Base-by-base conservation (phyloP, 2,797 vertebrate species). In the Anniella stebbinsi region DNA sequence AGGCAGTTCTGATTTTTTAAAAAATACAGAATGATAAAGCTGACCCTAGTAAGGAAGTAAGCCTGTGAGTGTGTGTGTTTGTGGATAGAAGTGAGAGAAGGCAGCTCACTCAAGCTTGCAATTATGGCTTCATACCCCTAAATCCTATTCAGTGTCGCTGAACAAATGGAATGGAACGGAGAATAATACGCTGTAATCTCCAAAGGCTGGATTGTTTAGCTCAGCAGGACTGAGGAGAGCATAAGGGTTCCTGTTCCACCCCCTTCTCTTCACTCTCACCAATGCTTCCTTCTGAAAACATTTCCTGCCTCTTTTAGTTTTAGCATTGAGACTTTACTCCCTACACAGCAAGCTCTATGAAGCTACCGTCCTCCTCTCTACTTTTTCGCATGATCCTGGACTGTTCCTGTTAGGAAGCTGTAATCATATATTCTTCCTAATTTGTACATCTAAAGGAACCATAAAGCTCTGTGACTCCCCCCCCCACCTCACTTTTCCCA, bases 151-250 rank as follows among this genome's bases (percentile, higher is more conserved):
- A 73, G 33, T 63, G 38, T 87, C 33, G 85, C 76, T 93, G 94
- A 95, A 96, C 93, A 51, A 90, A 66, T 90, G 89, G 92, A 95
- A 92, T 93, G 93, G 95, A 96, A 95, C 85, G 77, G 89, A 89
- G 86, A 95, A 95, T 90, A 95, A 95, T 90, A 88, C 88, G 86
- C 88, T 85, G 94, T 91, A 0, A 1, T 93, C 88, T 86, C 84
- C 80, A 45, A 7, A 51, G 83, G 18, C 82, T 73, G 88, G 0
- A 0, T 0, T 1, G 45, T 0, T 78, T 93, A 93, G 93, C 92
- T 93, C 90, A 0, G 0, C 78, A 75, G 90, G 85, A 84, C 81
- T 77, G 15, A 0, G 45, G 0, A 0, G 25, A 67, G 45, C 76
- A 69, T 78, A 88, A 85, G 69, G 45, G 38, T 80, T 85, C 85